Evolutionary conservation across 2,888 invertebrate species (phyloP).

Genomic region (Cactoblastis cactorum): DNA sequence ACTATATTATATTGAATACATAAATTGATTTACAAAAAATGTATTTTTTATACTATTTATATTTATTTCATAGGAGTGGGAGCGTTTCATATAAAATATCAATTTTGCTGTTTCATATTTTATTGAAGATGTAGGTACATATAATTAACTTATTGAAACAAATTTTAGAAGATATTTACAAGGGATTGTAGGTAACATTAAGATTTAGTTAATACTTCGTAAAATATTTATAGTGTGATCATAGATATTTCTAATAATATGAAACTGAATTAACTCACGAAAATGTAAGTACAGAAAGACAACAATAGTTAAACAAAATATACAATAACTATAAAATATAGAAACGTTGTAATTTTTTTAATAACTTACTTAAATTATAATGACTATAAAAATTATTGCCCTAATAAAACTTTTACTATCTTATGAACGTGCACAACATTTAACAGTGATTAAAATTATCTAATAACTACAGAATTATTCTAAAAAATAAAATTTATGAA

Average conservation of each 20-base stretch:
- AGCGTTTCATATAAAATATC: slow-evolving; percentile 24
- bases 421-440: slow-evolving; percentile 77
- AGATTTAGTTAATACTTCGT: slow-evolving; percentile 54
- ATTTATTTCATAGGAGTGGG: no score
- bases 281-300: background rate
- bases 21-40: no score
- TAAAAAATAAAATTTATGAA: slow-evolving; percentile 59
- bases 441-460: slow-evolving; percentile 77
- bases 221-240: slow-evolving; percentile 33
- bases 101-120: slow-evolving; percentile 48
- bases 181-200: slow-evolving; percentile 57
- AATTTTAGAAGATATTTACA: slow-evolving; percentile 74
- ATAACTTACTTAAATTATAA: slow-evolving; percentile 28
- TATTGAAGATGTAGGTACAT: slow-evolving; percentile 74
- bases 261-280: slow-evolving; percentile 3
- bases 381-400: slow-evolving; percentile 67
- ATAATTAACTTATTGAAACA: slow-evolving; percentile 72
- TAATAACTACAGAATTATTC: slow-evolving; percentile 55
- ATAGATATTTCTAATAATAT: slow-evolving; percentile 12
- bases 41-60: no score
- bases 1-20: no score
- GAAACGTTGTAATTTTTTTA: slow-evolving; percentile 17
- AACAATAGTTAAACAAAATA: background rate
- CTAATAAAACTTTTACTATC: slow-evolving; percentile 61
- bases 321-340: slow-evolving; percentile 18